phyloP scores from a whole-genome alignment of 2,113 vertebrate species.

The Tragelaphus strepsiceros region DNA sequence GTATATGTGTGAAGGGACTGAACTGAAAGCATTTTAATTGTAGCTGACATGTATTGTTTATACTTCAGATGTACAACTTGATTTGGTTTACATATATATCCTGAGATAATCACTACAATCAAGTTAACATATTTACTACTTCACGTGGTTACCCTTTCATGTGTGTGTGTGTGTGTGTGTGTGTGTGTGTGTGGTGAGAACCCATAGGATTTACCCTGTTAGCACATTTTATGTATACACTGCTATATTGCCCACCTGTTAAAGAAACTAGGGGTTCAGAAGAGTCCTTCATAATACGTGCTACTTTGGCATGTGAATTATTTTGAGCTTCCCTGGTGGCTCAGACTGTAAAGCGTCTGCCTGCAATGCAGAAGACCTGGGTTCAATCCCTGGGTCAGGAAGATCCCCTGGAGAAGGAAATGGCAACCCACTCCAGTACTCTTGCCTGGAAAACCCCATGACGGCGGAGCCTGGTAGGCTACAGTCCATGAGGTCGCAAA shows the following conservation, averaged over 20 bases:
- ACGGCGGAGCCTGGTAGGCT: neutral
- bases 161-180: neutral
- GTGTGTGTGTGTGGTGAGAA: neutral
- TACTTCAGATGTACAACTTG: neutral
- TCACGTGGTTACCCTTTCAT: neutral
- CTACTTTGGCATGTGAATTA: neutral
- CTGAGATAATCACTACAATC: neutral
- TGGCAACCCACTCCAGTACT: neutral
- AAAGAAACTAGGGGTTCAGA: neutral
- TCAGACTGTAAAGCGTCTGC: neutral
- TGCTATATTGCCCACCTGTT: neutral
- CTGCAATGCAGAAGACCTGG: neutral
- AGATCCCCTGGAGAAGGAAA: neutral
- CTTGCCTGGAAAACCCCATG: neutral
- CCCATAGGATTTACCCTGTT: neutral
- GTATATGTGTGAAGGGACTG: neutral
- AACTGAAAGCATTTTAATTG: neutral
- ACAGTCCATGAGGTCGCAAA: neutral
- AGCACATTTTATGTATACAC: neutral
- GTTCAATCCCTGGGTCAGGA: neutral
- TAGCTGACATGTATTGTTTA: neutral
- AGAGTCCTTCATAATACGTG: neutral
- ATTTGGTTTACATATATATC: neutral
- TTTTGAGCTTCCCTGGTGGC: neutral
- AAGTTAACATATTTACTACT: neutral